These are phyloP conservation scores for Acronicta aceris DNA, from an alignment of 2,888 invertebrate genomes.

Conservation along the genomic window DNA sequence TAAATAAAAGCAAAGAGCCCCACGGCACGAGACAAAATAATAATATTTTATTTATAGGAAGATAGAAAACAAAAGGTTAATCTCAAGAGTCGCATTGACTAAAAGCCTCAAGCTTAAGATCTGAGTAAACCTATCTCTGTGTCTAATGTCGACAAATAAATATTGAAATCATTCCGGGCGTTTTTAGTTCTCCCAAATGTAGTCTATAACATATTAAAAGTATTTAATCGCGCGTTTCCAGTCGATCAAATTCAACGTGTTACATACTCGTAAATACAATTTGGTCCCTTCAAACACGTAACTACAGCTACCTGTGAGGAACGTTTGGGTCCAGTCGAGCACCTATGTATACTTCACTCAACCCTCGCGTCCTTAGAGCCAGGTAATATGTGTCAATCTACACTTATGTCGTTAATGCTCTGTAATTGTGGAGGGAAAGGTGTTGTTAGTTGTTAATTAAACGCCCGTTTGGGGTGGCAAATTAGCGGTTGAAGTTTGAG, in stretches of 20 bases:
- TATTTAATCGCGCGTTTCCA: conserved; percentile 12
- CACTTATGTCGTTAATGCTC: background rate
- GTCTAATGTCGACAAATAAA: too few relatives aligned
- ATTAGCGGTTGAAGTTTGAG: background rate
- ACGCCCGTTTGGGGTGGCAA: background rate
- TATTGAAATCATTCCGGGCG: too few relatives aligned
- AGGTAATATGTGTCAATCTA: conserved; percentile 47
- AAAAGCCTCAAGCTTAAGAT: too few relatives aligned
- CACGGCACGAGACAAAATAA: too few relatives aligned
- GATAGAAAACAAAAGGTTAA: too few relatives aligned
- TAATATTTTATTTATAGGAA: too few relatives aligned
- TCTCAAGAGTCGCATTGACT: too few relatives aligned
- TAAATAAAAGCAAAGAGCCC: too few relatives aligned
- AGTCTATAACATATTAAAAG: too few relatives aligned
- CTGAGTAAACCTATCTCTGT: too few relatives aligned
- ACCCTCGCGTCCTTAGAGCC: conserved; percentile 2
- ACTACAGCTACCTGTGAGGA: conserved; percentile 3
- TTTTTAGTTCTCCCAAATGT: too few relatives aligned
- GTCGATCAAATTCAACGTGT: background rate
- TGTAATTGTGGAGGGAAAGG: conserved; percentile 1
- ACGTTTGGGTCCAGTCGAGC: conserved; percentile 12
- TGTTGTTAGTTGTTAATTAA: background rate
- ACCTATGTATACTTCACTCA: conserved; percentile 27
- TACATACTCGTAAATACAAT: conserved; percentile 29
- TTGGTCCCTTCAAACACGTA: conserved; percentile 23